Percentiles rank a stretch among this genome's conserved stretches.
Conservation (phyloP, 2,113 vertebrate species). For the Hippocampus zosterae region DNA sequence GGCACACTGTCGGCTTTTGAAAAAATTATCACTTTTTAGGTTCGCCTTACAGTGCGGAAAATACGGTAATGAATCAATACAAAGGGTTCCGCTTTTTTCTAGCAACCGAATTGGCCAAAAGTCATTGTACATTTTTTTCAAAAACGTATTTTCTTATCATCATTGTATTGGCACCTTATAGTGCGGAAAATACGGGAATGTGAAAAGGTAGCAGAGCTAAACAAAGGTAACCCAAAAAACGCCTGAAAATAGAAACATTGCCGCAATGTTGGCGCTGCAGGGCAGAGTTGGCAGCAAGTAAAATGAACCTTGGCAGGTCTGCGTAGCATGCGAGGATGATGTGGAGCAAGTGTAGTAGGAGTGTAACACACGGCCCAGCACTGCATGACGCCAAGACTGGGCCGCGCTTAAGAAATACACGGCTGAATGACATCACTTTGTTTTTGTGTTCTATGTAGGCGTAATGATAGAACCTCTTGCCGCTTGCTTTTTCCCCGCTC, state of each 20-base stretch:
- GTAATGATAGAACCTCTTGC: constrained; percentile 63
- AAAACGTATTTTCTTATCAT: too few relatives aligned
- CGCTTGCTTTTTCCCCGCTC: constrained; percentile 15
- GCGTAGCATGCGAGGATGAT: constrained; percentile 22
- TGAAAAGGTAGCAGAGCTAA: not conserved
- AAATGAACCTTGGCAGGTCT: constrained; percentile 7
- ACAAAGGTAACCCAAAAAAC: constrained; percentile 1
- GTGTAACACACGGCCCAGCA: constrained; percentile 25
- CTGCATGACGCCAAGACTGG: not conserved
- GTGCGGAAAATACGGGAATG: not conserved
- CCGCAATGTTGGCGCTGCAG: constrained; percentile 1
- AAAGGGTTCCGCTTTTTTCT: too few relatives aligned
- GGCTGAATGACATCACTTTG: constrained; percentile 63
- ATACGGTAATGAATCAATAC: too few relatives aligned
- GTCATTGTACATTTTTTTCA: too few relatives aligned
- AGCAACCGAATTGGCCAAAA: too few relatives aligned
- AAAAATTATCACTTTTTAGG: too few relatives aligned
- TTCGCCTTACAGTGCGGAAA: too few relatives aligned
- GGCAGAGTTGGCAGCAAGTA: constrained; percentile 3
- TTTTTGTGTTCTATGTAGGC: constrained; percentile 64
- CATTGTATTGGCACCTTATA: too few relatives aligned
- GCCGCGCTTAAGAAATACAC: constrained; percentile 20
- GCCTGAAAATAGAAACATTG: constrained; percentile 5
- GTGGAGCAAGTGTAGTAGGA: constrained; percentile 2
- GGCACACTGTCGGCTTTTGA: too few relatives aligned